Base-by-base conservation (phyloP, 1,140 invertebrate species). In the Drosophila sp. region DNA sequence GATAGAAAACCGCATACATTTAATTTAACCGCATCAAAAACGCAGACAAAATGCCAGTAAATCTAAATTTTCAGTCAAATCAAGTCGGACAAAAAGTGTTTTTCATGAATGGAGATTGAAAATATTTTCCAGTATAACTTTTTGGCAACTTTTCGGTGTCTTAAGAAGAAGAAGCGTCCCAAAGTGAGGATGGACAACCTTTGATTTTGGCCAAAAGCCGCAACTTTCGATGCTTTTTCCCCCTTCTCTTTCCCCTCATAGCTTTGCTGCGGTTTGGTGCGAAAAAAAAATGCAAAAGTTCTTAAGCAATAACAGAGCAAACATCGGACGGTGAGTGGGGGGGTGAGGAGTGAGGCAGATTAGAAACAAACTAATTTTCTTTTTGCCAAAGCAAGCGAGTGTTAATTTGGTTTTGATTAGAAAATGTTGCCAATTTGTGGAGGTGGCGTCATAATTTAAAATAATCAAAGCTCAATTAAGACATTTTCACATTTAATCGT, bases 221-320 rank as follows among this genome's bases (percentile, higher is more conserved):
- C 71, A 73, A 64, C 70, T 72, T 29, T 27, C 23, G 56, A 70
- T 62, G 68, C 64, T 71, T 38, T 7, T 11, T 17, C 17, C 17
- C 17, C 8, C 10, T 11, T 11, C 33, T 8, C 40, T 60, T 50
- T n/a, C 10, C 10, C 23, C 33, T 25, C 10, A 60, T 47, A 58
- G 47, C 71, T 73, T 73, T 73, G 71, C 32, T 73, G 71, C 32
- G 71, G 71, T 73, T 73, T 71, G 58, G 56, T 44, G 54, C 30
- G 60, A 63, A 70, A 71, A 54, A 35, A 32, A 56, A 61, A 61
- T 61, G 56, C 35, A 40, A 44, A 60, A 60, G n/a, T 50, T 5
- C n/a, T 17, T 17, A 23, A 47, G 44, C 7, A 47, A 47, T 1
- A 6, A 25, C 10, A 41, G 11, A 41, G 10, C 10, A 41, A 41